Base-by-base conservation (phyloP, 30 jellyfish, hydroid and myxozoan genomes). In the Hydractinia echinata region DNA sequence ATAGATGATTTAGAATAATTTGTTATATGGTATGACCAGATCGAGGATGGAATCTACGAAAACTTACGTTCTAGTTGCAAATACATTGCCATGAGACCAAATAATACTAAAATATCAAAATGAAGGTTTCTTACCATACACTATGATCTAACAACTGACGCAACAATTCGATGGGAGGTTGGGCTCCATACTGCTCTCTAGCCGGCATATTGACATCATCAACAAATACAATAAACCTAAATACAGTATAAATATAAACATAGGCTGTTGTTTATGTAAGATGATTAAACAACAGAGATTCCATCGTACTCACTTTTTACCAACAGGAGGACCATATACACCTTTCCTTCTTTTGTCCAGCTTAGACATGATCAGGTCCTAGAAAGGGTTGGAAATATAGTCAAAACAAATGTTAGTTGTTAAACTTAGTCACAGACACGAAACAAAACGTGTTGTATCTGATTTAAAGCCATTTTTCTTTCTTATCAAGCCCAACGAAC, bases 181-280 rank as follows among this genome's bases (percentile, higher is more conserved):
- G 98, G 50, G 98, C 98, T 39, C 98, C 98, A 83, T 91, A 91
- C 61, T 91, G 81, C 62, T 91, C 98, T 53, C 96, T 73, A 4
- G 98, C 96, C 18, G 98, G 98, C 98, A 91, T 91, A 86, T 91
- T 91, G 19, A 91, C 95, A 54, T 91, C 98, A 76, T 91, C 98
- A 53, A 91, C 98, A 76, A 91, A 91, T 6, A 91, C 81, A 19
- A 91, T 69, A 53, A 60, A 87, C 80, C 98, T 91, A 60, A 56
- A 76, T 80, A 16, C 69, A 58, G 69, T 58, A 58, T 0, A 58
- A 58, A 58, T 58, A 11, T 0, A 11, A 58, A 11, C 1, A 58
- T 1, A 13, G 2, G n/a, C n/a, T n/a, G n/a, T n/a, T n/a, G n/a
- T 58, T 11, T 3, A 13, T 58, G 69, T 16, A 11, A 58, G 3